phyloP scores from a whole-genome alignment of 1,140 invertebrate genomes.

The Cydia fagiglandana region DNA sequence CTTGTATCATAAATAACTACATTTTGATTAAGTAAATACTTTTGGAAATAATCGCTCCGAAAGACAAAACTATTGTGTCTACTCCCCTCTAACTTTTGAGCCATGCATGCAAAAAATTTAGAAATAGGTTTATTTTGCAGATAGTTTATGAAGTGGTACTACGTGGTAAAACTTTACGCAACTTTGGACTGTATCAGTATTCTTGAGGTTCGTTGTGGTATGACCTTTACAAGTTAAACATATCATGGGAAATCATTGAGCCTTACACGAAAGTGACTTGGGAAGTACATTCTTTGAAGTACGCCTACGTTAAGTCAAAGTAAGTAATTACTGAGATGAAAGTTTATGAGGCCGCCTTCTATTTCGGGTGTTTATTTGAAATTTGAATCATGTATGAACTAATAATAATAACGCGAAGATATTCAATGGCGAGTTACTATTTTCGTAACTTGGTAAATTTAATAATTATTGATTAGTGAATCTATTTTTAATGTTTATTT shows the following conservation, averaged over 20 bases:
- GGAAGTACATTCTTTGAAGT: background rate
- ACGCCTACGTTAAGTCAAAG: background rate
- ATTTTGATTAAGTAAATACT: too few relatives aligned
- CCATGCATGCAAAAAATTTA: too few relatives aligned
- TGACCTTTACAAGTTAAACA: too few relatives aligned
- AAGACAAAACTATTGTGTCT: too few relatives aligned
- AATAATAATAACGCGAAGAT: conserved; percentile 12
- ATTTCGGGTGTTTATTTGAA: background rate
- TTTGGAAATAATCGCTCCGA: too few relatives aligned
- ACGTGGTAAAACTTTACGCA: background rate
- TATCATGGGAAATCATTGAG: too few relatives aligned
- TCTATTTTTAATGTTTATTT: background rate
- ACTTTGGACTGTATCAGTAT: background rate
- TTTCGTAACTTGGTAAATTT: background rate
- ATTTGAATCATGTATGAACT: background rate
- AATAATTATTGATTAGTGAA: background rate
- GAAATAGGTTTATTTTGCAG: too few relatives aligned
- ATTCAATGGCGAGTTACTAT: conserved; percentile 6
- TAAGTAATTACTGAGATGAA: background rate
- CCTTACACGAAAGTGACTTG: background rate
- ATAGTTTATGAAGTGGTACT: too few relatives aligned
- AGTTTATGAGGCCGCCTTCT: background rate
- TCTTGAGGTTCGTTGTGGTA: too few relatives aligned
- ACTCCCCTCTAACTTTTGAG: too few relatives aligned
- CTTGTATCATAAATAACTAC: too few relatives aligned